Conservation (phyloP, 1,140 invertebrate species). For the Cydia pomonella region DNA sequence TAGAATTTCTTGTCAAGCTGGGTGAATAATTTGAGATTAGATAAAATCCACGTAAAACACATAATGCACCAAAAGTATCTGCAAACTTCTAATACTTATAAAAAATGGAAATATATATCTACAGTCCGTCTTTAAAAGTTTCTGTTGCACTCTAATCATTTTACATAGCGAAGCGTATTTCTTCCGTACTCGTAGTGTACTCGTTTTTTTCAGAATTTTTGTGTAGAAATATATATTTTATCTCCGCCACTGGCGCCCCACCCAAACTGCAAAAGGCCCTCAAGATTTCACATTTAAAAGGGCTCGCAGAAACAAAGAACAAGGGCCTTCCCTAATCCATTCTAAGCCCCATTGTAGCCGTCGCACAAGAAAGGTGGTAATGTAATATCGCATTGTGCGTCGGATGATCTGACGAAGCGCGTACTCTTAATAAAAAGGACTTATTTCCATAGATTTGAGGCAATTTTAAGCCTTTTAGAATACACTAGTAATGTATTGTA, state of each 20-base stretch:
- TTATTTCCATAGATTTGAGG: neutral
- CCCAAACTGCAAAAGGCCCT: conserved; percentile 55
- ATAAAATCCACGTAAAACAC: no score
- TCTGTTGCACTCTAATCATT: no score
- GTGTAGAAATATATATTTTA: no score
- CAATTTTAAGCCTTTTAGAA: neutral
- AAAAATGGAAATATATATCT: no score
- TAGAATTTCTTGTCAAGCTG: no score
- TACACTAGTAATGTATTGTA: neutral
- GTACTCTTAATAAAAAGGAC: neutral
- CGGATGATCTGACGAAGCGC: conserved; percentile 17
- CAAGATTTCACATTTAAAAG: conserved; percentile 69
- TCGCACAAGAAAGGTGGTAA: conserved; percentile 55
- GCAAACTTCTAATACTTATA: no score
- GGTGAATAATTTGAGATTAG: no score
- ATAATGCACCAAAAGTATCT: no score
- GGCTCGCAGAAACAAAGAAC: conserved; percentile 69
- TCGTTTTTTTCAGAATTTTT: no score
- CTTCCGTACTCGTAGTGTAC: no score
- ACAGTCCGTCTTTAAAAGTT: no score
- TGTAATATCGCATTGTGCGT: conserved; percentile 67
- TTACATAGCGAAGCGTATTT: no score
- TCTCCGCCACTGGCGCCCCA: conserved; percentile 34
- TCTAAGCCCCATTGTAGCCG: conserved; percentile 41
- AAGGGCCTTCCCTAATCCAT: conserved; percentile 70